Percentiles rank a stretch among this genome's conserved stretches.
Evolutionary conservation across 2,113 vertebrate genomes (phyloP).

Genomic region (Azemiops feae): DNA sequence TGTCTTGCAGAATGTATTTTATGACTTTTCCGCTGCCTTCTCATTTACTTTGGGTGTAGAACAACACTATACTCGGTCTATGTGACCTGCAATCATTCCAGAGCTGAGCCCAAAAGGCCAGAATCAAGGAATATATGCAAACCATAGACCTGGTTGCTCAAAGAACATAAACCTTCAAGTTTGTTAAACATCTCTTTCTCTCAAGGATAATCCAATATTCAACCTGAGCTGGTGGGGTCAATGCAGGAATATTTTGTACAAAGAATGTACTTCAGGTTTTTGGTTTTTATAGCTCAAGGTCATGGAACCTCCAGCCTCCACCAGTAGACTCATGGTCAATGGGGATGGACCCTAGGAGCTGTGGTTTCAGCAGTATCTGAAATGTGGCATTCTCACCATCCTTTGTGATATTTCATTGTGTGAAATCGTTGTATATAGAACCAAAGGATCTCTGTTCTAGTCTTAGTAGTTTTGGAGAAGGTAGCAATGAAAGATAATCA

Average conservation of each 20-base stretch:
- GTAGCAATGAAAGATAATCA: background rate
- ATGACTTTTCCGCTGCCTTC: background rate
- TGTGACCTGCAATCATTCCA: background rate
- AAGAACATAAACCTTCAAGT: background rate
- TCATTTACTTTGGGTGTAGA: background rate
- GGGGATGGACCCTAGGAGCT: background rate
- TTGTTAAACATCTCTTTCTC: background rate
- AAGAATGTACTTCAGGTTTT: background rate
- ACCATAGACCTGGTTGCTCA: background rate
- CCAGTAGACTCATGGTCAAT: background rate
- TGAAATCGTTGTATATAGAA: background rate
- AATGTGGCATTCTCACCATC: background rate
- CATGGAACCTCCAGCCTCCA: background rate
- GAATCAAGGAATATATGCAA: background rate
- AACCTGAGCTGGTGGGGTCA: too few species aligned
- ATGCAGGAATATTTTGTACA: background rate
- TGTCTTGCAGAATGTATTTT: background rate
- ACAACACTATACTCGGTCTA: background rate
- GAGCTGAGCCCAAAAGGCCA: background rate
- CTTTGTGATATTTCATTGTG: background rate
- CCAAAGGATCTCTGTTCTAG: background rate
- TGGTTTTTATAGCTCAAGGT: background rate
- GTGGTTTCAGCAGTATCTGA: background rate
- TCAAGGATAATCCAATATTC: background rate
- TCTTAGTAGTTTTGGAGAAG: background rate